Base-by-base conservation (phyloP, 92 coral and sea anemone genomes). In the Zoanthus sociatus region DNA sequence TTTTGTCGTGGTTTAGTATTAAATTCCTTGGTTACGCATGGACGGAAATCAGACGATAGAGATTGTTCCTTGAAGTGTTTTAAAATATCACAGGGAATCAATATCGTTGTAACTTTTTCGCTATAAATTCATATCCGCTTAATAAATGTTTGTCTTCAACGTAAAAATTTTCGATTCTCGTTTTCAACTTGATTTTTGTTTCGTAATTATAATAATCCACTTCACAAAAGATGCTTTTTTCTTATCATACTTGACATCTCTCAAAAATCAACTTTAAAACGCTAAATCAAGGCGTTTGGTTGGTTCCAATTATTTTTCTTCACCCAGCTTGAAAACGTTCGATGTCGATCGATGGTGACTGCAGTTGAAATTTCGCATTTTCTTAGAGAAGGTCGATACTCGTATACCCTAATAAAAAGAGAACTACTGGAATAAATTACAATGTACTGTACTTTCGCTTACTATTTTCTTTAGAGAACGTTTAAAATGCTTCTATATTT, bases 1-100 rank as follows among this genome's bases (percentile, higher is more conserved):
- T 37, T 69, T 46, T 63, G 69, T 31, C 64, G 11, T 79, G 30
- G 17, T 17, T 37, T 37, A 37, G 42, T 37, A 37, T 2, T 79
- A 73, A 61, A 81, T 64, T 56, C 85, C 73, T 81, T 81, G 76
- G 85, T 81, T 81, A 81, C 76, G 85, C 85, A 64, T 68, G 74
- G 85, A 81, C 56, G 75, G 46, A 3, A 78, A 60, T 60, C 71
- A 31, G 60, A 78, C 61, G 42, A 48, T 55, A 54, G 33, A 55
- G 17, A 50, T 33, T 45, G n/a, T 53, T 81, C 48, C 61, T 74
- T 20, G 85, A 75, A 66, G 85, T 66, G 61, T 20, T 18, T 56
- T 66, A 18, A 66, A 33, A 71, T 17, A 16, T 18, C 60, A 21
- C 30, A 12, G 44, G 66, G 30, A 7, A 32, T 30, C 73, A 47